Percentiles rank a stretch among this genome's conserved stretches.
These are phyloP conservation scores for Rhopilema esculentum DNA, from an alignment of 30 jellyfish, hydroid and myxozoan genomes.

Conservation along the genomic window DNA sequence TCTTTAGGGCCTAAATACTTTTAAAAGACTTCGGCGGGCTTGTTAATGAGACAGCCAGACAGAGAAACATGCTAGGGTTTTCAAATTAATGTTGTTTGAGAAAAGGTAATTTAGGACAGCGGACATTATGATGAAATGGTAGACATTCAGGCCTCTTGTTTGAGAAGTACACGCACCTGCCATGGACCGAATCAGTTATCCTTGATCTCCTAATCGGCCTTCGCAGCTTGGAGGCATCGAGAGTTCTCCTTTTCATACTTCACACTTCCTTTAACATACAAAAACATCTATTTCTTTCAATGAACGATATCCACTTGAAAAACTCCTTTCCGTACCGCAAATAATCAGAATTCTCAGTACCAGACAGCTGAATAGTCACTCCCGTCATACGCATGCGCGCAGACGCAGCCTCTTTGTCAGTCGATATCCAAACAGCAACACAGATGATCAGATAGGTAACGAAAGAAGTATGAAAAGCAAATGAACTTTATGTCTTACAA, in stretches of 20 bases:
- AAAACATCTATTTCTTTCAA: constrained; percentile 22
- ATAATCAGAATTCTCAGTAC: constrained; percentile 30
- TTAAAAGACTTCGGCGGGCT: background rate
- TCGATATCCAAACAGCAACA: background rate
- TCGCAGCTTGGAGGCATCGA: constrained; percentile 96
- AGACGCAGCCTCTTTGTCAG: constrained; percentile 8
- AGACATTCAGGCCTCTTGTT: background rate
- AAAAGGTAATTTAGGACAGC: background rate
- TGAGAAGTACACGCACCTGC: constrained; percentile 93
- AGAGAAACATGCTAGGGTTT: no score
- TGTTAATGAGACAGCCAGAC: no score
- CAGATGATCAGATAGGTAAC: background rate
- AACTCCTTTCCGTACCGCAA: constrained; percentile 15
- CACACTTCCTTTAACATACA: constrained; percentile 19
- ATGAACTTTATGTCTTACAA: background rate
- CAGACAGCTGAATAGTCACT: constrained; percentile 65
- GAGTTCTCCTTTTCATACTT: constrained; percentile 95
- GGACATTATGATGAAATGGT: background rate
- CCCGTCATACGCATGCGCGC: constrained; percentile 50
- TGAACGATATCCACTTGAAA: background rate
- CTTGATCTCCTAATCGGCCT: constrained; percentile 97
- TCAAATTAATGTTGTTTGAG: background rate
- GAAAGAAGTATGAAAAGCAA: background rate
- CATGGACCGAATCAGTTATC: constrained; percentile 96
- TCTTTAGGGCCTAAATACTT: background rate